phyloP scores from a whole-genome alignment of 2,888 invertebrate species.

The Merodon equestris region DNA sequence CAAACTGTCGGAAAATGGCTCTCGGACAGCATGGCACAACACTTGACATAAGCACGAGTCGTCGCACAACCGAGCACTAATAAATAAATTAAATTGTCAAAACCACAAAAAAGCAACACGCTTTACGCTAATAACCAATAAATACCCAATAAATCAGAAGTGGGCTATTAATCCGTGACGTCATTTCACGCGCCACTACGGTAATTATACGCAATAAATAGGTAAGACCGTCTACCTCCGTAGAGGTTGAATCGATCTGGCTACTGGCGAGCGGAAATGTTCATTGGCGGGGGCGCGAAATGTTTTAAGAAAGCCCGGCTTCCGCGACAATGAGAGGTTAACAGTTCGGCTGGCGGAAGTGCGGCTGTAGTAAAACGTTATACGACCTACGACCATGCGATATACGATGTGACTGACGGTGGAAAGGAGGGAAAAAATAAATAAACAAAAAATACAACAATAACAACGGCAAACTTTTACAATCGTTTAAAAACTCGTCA shows the following conservation, averaged over 20 bases:
- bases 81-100: slow-evolving; percentile 53
- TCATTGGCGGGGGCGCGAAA: no score
- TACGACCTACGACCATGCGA: slow-evolving; percentile 43
- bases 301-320: neutral
- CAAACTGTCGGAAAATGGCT: no score
- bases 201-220: slow-evolving; percentile 66
- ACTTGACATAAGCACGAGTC: neutral
- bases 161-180: neutral
- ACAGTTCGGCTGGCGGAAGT: slow-evolving; percentile 51
- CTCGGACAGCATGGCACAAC: no score
- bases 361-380: slow-evolving; percentile 56
- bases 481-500: slow-evolving; percentile 79
- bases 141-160: slow-evolving; percentile 63
- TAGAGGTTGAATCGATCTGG: no score
- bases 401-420: neutral
- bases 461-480: slow-evolving; percentile 74
- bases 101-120: slow-evolving; percentile 14
- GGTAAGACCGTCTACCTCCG: slow-evolving; percentile 42
- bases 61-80: slow-evolving; percentile 43
- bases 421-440: no score
- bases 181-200: slow-evolving; percentile 52
- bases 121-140: slow-evolving; percentile 63
- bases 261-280: no score
- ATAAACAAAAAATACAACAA: neutral
- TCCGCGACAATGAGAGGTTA: slow-evolving; percentile 27